These are phyloP conservation scores for Hipposideros larvatus DNA, from an alignment of 2,797 vertebrate genomes.

Conservation along the genomic window DNA sequence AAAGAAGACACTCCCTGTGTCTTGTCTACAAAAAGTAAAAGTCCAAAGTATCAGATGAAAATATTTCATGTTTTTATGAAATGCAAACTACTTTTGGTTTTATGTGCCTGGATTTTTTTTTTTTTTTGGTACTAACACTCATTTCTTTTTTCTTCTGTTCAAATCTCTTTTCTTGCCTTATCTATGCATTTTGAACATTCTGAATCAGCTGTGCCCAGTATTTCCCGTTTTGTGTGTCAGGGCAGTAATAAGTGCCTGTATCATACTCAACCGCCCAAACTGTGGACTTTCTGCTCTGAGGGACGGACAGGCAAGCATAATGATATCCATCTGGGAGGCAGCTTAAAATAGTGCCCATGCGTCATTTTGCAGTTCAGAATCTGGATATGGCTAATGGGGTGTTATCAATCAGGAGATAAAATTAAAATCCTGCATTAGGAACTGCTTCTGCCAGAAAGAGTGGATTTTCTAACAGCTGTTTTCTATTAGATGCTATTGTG, in stretches of 20 bases:
- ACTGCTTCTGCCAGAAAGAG: conserved; percentile 62
- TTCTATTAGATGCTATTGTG: conserved; percentile 74
- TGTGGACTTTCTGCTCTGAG: conserved; percentile 51
- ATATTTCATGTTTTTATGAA: conserved; percentile 32
- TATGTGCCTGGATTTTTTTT: neutral
- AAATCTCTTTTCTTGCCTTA: neutral
- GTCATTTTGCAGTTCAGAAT: conserved; percentile 76
- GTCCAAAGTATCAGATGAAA: conserved; percentile 31
- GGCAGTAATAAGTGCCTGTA: neutral
- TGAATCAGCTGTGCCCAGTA: conserved; percentile 31
- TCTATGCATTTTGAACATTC: neutral
- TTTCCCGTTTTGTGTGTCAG: conserved; percentile 29
- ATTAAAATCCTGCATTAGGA: conserved; percentile 78
- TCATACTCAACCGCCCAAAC: neutral
- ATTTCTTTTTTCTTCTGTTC: conserved; percentile 16
- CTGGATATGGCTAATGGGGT: conserved; percentile 65
- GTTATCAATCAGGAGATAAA: conserved; percentile 75
- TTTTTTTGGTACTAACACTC: neutral
- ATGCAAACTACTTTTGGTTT: neutral
- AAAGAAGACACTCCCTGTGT: neutral
- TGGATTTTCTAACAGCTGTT: conserved; percentile 68
- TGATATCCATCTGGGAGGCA: conserved; percentile 70
- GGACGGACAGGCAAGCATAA: conserved; percentile 41
- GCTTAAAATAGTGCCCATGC: conserved; percentile 71
- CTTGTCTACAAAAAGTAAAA: conserved; percentile 42